Evolutionary conservation across 2,888 invertebrate genomes (phyloP), one percentile per base, ranked within the genome.

Genomic region (Melieria omissa): DNA sequence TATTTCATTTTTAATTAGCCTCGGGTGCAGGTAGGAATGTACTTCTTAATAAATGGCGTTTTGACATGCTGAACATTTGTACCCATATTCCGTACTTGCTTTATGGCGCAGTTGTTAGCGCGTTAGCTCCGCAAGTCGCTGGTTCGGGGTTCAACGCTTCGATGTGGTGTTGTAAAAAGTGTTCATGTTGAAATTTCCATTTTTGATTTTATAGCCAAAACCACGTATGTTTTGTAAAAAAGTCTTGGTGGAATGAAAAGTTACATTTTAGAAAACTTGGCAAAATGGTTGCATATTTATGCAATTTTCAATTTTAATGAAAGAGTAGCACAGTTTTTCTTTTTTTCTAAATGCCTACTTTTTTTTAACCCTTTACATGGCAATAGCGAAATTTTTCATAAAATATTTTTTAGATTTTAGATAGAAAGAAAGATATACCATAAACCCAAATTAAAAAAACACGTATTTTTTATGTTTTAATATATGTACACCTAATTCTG

Each of bases 11-110:
- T 5, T 52, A 52, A n/a, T 61, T 41, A 49, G 29, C 58, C 7
- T 64, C 46, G 9, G 52, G 9, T 65, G 47, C 9, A 9, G 16
- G 44, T 45, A 14, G 16, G 42, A 60, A 29, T 47, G 45, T 46
- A 68, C 63, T 46, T 58, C 8, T 58, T 70, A 49, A 29, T n/a
- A 44, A 12, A 14, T 55, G 46, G 9, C 62, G 52, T 58, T 68
- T 42, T 72, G 67, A 41, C 55, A 52, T 74, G 52, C 41, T 67
- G 4, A 57, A 71, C 70, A 42, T 74, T 74, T 58, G 41, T 3
- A 3, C 5, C 0, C 5, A 1, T 42, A 3, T 7, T 5, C 3
- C 0, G 6, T 4, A 29, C 14, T 55, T 29, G 6, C 54, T 41
- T 44, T 57, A 49, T 76, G 64, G 74, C 14, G 54, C 41, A 45